A percentile compares a stretch with the other conserved stretches of the same genome.
Conservation (phyloP, 2,113 vertebrate species). For the Eulemur macaco region DNA sequence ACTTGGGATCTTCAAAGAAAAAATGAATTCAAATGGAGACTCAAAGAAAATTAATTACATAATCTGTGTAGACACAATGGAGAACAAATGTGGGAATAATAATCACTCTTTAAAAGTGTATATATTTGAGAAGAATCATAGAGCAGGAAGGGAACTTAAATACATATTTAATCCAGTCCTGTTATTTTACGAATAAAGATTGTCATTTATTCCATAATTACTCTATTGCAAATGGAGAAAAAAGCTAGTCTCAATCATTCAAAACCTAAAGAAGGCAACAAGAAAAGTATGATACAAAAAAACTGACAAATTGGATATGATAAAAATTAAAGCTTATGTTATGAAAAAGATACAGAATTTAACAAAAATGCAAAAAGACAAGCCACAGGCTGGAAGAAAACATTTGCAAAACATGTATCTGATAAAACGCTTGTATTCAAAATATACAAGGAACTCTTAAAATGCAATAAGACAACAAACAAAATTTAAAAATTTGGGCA, state of each 20-base stretch:
- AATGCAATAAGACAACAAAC: not conserved
- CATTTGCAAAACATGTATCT: not conserved
- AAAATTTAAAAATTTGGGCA: not conserved
- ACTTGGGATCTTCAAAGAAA: not conserved
- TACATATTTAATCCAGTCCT: not conserved
- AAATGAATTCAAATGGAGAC: not conserved
- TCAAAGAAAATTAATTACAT: not conserved
- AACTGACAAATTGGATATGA: not conserved
- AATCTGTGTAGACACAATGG: not conserved
- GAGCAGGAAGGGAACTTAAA: not conserved
- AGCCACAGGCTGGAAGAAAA: not conserved
- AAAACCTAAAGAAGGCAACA: not conserved
- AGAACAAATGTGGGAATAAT: not conserved
- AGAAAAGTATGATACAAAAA: not conserved
- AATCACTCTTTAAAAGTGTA: not conserved
- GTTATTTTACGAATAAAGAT: not conserved
- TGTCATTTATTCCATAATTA: not conserved
- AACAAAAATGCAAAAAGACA: not conserved
- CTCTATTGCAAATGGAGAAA: not conserved
- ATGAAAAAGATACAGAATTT: not conserved
- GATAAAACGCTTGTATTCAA: not conserved
- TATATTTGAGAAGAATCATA: not conserved
- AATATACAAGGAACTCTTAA: not conserved
- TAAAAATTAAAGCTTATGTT: not conserved
- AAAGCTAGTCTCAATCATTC: not conserved